These are phyloP conservation scores for Anguilla rostrata DNA, from an alignment of 2,113 vertebrate genomes.

Conservation along the genomic window DNA sequence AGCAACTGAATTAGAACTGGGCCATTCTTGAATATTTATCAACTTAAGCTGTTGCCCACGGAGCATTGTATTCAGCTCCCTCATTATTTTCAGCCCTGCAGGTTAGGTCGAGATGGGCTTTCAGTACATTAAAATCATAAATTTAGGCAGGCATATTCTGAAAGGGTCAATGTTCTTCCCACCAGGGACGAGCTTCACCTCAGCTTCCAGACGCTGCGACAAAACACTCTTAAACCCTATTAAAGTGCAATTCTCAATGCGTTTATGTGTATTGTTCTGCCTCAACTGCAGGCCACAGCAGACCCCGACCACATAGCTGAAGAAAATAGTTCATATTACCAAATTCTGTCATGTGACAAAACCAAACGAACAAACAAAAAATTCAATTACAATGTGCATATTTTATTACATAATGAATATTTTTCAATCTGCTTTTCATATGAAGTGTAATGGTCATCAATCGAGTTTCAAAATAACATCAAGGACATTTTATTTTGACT, in stretches of 20 bases:
- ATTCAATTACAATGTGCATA: too few species aligned
- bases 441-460: too few species aligned
- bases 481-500: too few species aligned
- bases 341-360: conserved; percentile 13
- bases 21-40: conserved; percentile 60
- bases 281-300: neutral
- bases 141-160: conserved; percentile 54
- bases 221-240: accelerated
- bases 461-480: too few species aligned
- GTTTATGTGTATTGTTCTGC: neutral
- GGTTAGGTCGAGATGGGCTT: conserved; percentile 55
- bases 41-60: conserved; percentile 59
- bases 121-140: conserved; percentile 53
- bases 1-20: conserved; percentile 61
- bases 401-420: too few species aligned
- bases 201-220: accelerated
- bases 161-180: conserved; percentile 48
- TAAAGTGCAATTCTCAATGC: neutral
- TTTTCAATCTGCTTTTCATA: too few species aligned
- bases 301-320: conserved; percentile 1
- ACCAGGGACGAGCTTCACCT: conserved; percentile 29
- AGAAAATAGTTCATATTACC: conserved; percentile 16
- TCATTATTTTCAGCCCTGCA: conserved; percentile 66
- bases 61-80: conserved; percentile 53
- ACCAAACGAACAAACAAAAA: too few species aligned